A percentile compares a stretch with the other conserved stretches of the same genome.
Conservation (phyloP, 1,140 invertebrate genomes). For the Grapholita molesta region DNA sequence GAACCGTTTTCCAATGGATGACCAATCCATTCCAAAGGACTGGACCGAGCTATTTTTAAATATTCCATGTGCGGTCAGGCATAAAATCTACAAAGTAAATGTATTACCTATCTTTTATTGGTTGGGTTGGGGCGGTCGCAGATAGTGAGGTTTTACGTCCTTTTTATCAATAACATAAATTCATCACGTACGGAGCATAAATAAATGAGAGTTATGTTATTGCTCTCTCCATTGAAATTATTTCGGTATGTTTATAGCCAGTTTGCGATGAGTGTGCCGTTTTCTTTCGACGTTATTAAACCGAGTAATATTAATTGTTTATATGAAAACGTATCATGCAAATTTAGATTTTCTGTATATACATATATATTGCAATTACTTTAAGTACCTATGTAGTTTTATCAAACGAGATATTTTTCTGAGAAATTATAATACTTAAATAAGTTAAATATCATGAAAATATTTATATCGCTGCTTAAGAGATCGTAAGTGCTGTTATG, state of each 20-base stretch:
- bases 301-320: background rate
- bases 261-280: background rate
- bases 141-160: slow-evolving; percentile 54
- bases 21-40: slow-evolving; percentile 60
- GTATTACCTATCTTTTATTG: slow-evolving; percentile 73
- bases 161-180: slow-evolving; percentile 57
- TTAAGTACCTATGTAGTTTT: background rate
- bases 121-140: slow-evolving; percentile 29
- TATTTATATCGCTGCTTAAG: background rate
- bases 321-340: background rate
- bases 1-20: slow-evolving; percentile 61
- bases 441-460: background rate
- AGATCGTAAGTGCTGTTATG: background rate
- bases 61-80: slow-evolving; percentile 74
- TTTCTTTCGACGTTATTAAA: background rate
- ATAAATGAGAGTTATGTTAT: slow-evolving; percentile 22
- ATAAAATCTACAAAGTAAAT: slow-evolving; percentile 75
- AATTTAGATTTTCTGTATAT: background rate
- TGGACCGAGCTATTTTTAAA: slow-evolving; percentile 65
- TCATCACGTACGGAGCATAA: slow-evolving; percentile 26
- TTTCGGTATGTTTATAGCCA: slow-evolving; percentile 10
- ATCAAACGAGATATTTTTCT: background rate
- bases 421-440: background rate
- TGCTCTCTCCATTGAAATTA: slow-evolving; percentile 14
- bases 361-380: too few relatives aligned